Evolutionary conservation across 2,888 invertebrate species (phyloP).

Genomic region (Ariolimax columbianus): DNA sequence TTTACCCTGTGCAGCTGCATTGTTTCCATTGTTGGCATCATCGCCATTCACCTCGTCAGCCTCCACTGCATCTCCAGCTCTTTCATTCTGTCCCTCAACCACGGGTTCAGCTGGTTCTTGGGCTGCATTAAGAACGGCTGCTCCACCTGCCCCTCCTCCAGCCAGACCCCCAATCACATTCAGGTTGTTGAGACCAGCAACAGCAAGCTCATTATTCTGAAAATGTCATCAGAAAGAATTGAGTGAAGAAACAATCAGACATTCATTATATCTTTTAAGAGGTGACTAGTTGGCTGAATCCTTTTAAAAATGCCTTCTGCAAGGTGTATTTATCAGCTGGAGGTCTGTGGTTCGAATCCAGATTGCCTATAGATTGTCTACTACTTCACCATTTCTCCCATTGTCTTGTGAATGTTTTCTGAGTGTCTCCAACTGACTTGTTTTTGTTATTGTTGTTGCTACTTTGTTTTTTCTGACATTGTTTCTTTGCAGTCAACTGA

Average conservation of each 20-base stretch:
- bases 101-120: constrained; percentile 53
- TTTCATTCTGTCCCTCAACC: constrained; percentile 63
- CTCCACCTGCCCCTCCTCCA: constrained; percentile 42
- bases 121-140: constrained; percentile 51
- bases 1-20: constrained; percentile 76
- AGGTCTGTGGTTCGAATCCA: too few relatives aligned
- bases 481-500: too few relatives aligned
- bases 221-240: neutral
- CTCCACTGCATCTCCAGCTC: constrained; percentile 60
- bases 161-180: constrained; percentile 65
- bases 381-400: too few relatives aligned
- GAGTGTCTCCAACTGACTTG: too few relatives aligned
- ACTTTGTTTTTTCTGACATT: too few relatives aligned
- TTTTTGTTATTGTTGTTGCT: too few relatives aligned
- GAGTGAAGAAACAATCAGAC: neutral
- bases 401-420: too few relatives aligned
- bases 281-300: too few relatives aligned
- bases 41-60: constrained; percentile 56
- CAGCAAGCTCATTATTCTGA: constrained; percentile 66
- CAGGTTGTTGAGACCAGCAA: constrained; percentile 66
- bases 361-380: too few relatives aligned
- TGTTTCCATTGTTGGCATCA: constrained; percentile 70
- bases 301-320: too few relatives aligned
- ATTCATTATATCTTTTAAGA: neutral
- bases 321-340: too few relatives aligned